Conservation (phyloP, 2,888 invertebrate genomes). For the Pyrocoelia pectoralis region DNA sequence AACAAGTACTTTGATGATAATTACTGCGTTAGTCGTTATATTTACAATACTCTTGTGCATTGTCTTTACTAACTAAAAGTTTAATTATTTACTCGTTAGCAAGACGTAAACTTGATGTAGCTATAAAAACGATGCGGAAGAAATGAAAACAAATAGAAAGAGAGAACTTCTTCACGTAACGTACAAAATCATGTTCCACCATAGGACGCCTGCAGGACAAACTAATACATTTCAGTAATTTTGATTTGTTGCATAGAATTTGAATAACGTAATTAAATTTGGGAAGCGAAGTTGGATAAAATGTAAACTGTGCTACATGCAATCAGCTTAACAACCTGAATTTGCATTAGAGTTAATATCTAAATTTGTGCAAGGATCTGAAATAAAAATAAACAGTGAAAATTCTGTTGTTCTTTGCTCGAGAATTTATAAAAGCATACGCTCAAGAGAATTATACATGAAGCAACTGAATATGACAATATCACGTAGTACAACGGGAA, state of each 20-base stretch:
- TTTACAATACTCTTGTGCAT: too few species aligned
- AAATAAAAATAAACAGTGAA: conserved; percentile 1
- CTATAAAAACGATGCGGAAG: too few species aligned
- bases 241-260: not conserved
- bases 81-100: too few species aligned
- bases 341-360: not conserved
- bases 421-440: not conserved
- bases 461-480: conserved; percentile 23
- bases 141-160: too few species aligned
- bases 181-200: not conserved
- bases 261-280: not conserved
- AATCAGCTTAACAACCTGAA: not conserved
- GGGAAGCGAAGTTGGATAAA: not conserved
- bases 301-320: conserved; percentile 1
- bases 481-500: conserved; percentile 13
- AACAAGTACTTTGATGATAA: not conserved
- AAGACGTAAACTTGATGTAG: too few species aligned
- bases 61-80: too few species aligned
- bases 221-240: not conserved
- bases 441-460: conserved; percentile 11
- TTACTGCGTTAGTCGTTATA: not conserved
- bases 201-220: not conserved
- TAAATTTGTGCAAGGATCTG: not conserved
- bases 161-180: not conserved
- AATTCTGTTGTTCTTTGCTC: not conserved